These are phyloP conservation scores for Drymodes brunneopygia DNA, from an alignment of 2,113 vertebrate species.

Conservation along the genomic window DNA sequence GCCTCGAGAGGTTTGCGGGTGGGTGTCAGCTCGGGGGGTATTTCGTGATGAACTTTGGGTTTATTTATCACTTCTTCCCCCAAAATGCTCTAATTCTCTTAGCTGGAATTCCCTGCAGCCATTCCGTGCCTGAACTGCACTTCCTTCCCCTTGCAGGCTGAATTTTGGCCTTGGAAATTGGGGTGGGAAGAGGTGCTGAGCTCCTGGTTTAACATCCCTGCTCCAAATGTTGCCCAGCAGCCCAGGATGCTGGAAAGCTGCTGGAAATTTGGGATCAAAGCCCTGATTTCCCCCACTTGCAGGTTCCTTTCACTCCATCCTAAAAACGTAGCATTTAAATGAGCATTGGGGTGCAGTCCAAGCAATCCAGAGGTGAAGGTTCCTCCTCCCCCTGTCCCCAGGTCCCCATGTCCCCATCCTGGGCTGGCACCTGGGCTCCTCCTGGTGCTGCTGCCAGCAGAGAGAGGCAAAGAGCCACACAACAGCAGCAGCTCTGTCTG, in stretches of 20 bases:
- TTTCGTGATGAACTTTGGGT: background rate
- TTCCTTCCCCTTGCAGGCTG: background rate
- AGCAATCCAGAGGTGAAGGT: fast-evolving
- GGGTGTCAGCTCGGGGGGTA: background rate
- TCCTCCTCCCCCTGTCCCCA: background rate
- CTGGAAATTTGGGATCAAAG: background rate
- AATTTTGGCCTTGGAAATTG: background rate
- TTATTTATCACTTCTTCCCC: background rate
- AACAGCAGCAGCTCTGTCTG: background rate
- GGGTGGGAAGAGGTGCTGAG: background rate
- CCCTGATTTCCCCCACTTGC: background rate
- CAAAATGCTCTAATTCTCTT: background rate
- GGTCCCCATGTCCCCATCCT: background rate
- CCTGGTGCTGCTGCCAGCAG: background rate
- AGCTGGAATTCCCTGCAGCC: background rate
- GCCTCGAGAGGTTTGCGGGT: background rate
- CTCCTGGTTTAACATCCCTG: background rate
- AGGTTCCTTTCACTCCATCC: background rate
- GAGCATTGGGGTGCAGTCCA: fast-evolving
- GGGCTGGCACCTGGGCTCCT: background rate
- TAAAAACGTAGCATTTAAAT: background rate
- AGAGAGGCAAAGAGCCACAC: slow-evolving; percentile 46
- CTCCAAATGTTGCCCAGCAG: background rate
- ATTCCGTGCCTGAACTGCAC: fast-evolving
- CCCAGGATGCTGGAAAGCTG: background rate